Conservation (phyloP, 2,888 invertebrate species). For the Saturnia pavonia region DNA sequence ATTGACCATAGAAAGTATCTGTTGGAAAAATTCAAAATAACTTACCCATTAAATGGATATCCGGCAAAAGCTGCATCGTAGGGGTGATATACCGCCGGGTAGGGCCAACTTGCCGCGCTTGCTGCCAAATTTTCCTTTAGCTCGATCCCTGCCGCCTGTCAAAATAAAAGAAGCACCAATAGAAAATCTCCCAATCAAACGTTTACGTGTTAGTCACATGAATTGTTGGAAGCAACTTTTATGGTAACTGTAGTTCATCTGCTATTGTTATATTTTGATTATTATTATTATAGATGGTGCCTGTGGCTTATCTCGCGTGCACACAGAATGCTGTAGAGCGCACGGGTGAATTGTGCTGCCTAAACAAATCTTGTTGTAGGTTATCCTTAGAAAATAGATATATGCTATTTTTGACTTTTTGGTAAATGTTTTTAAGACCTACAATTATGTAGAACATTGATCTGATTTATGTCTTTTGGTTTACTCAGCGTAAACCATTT, state of each 20-base stretch:
- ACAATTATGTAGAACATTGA: no score
- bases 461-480: no score
- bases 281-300: no score
- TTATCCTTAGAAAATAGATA: no score
- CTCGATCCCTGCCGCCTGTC: constrained; percentile 92
- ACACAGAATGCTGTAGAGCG: no score
- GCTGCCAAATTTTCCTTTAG: constrained; percentile 94
- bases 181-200: constrained; percentile 17
- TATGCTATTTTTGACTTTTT: no score
- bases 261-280: no score
- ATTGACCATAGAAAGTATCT: not conserved
- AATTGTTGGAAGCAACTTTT: constrained; percentile 35
- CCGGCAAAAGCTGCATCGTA: constrained; percentile 96
- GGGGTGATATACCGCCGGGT: constrained; percentile 95
- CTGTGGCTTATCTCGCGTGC: no score
- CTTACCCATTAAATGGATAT: constrained; percentile 98
- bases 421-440: no score
- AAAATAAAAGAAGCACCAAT: constrained; percentile 38
- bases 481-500: no score
- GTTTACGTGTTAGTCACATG: constrained; percentile 24
- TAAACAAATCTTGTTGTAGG: no score
- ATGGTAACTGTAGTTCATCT: constrained; percentile 23
- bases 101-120: constrained; percentile 93
- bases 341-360: no score
- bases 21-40: constrained; percentile 31